Evolutionary conservation across 2,113 vertebrate species (phyloP).

Genomic region (Myiopsitta monachus): DNA sequence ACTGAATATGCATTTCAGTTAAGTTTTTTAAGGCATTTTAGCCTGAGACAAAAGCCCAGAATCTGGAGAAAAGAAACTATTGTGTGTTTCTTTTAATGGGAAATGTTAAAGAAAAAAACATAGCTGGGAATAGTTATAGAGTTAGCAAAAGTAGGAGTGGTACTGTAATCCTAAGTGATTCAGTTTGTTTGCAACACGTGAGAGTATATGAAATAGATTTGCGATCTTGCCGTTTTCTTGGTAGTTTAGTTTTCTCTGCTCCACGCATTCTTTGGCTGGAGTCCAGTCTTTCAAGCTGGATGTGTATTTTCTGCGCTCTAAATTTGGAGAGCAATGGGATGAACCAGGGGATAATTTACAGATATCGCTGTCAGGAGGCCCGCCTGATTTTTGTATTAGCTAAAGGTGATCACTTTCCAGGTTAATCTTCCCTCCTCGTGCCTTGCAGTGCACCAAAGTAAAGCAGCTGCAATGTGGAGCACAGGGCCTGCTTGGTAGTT

Average conservation of each 20-base stretch:
- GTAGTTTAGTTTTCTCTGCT: background rate
- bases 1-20: background rate
- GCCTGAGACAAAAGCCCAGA: background rate
- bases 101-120: background rate
- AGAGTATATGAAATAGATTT: background rate
- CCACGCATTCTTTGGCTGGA: background rate
- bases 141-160: background rate
- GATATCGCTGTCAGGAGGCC: conserved; percentile 29
- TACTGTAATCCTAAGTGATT: background rate
- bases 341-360: background rate
- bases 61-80: background rate
- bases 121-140: background rate
- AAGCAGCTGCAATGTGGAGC: background rate
- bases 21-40: background rate
- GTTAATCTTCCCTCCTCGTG: conserved; percentile 16
- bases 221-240: background rate
- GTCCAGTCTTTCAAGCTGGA: background rate
- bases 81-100: background rate
- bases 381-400: conserved; percentile 56
- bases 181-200: background rate
- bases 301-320: background rate
- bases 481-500: background rate
- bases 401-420: conserved; percentile 1
- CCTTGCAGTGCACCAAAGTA: background rate
- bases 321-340: background rate